Percentiles rank a stretch among this genome's conserved stretches.
Conservation (phyloP, 2,797 vertebrate species). For the Botia almorhae region DNA sequence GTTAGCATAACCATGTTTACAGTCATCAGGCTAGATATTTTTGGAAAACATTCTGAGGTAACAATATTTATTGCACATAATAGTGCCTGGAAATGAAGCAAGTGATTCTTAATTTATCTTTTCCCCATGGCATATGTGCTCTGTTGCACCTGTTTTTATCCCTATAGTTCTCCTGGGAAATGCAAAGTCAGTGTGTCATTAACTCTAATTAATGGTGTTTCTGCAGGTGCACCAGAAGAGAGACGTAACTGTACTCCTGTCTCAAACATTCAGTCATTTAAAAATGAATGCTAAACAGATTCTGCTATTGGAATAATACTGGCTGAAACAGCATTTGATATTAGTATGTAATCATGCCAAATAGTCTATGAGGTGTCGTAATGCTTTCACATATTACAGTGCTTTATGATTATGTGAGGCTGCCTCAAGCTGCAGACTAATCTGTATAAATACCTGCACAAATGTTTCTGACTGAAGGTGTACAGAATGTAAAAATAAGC, state of each 20-base stretch:
- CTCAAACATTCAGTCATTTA: neutral
- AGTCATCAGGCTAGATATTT: neutral
- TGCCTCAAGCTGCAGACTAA: neutral
- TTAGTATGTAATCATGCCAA: neutral
- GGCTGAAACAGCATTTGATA: neutral
- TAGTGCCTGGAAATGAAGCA: neutral
- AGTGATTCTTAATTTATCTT: slow-evolving; percentile 1
- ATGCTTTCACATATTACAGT: neutral
- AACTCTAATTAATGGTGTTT: slow-evolving; percentile 36
- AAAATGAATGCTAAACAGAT: neutral
- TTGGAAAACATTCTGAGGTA: neutral
- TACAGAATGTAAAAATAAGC: slow-evolving; percentile 32
- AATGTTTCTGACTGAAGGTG: neutral
- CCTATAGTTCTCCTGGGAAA: slow-evolving; percentile 12
- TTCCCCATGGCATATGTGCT: slow-evolving; percentile 4
- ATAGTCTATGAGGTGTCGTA: neutral
- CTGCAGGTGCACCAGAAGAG: neutral
- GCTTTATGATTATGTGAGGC: neutral
- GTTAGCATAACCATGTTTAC: neutral
- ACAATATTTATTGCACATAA: neutral
- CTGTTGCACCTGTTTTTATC: slow-evolving; percentile 39
- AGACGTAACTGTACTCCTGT: neutral
- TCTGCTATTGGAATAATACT: neutral
- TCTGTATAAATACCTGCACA: neutral
- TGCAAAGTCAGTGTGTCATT: slow-evolving; percentile 29